A percentile compares a stretch with the other conserved stretches of the same genome.
These are phyloP conservation scores for Myotis davidii DNA, from an alignment of 2,113 vertebrate species.

Conservation along the genomic window DNA sequence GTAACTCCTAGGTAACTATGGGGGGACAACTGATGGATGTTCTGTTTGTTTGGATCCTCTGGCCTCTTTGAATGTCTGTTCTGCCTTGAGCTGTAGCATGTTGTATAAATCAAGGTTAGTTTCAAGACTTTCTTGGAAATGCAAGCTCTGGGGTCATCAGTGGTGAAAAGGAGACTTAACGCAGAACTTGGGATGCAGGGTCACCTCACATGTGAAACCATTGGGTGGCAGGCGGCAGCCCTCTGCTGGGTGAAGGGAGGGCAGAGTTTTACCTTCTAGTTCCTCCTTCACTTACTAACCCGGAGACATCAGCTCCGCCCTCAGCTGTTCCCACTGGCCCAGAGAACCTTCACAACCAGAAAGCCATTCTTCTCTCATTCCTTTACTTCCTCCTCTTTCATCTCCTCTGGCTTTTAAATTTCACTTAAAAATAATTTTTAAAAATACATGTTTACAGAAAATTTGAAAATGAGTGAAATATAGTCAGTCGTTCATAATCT, in stretches of 20 bases:
- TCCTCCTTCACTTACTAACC: neutral
- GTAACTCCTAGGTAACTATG: neutral
- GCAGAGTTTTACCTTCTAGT: neutral
- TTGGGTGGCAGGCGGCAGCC: neutral
- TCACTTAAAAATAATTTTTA: constrained; percentile 25
- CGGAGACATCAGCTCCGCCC: neutral
- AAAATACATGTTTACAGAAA: constrained; percentile 3
- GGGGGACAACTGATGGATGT: neutral
- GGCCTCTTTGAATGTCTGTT: neutral
- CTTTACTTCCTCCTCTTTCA: neutral
- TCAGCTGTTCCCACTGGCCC: neutral
- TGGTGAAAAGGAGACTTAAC: neutral
- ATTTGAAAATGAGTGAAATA: constrained; percentile 24
- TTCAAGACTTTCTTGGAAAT: neutral
- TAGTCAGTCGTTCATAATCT: neutral
- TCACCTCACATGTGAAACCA: neutral
- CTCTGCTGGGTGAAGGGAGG: too few relatives aligned
- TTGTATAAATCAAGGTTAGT: neutral
- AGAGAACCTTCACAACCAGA: neutral
- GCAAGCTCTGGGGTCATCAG: neutral
- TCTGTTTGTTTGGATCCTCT: neutral
- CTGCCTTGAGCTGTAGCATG: neutral
- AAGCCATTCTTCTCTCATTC: neutral
- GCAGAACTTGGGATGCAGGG: neutral
- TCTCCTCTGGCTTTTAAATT: constrained; percentile 21